Conservation (phyloP, 1,140 invertebrate species). For the Leptinotarsa lineolata region DNA sequence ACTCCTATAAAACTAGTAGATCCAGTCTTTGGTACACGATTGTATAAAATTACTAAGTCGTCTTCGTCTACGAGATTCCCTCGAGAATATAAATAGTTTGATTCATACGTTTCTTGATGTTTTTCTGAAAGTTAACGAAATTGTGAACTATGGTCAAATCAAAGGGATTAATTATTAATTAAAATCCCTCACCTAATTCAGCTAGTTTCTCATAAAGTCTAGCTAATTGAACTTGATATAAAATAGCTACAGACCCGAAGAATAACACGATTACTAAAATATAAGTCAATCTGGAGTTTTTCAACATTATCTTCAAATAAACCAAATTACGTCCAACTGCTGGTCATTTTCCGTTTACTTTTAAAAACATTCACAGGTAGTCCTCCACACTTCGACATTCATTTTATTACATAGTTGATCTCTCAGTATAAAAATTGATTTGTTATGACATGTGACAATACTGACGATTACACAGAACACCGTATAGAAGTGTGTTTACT, state of each 20-base stretch:
- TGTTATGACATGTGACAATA: too few relatives aligned
- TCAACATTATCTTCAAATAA: constrained; percentile 20
- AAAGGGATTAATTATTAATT: constrained; percentile 14
- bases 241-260: constrained; percentile 36
- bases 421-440: too few relatives aligned
- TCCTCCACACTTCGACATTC: too few relatives aligned
- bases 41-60: constrained; percentile 86
- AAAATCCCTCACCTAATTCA: constrained; percentile 39
- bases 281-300: constrained; percentile 20
- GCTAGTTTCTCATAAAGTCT: constrained; percentile 42
- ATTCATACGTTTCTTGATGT: constrained; percentile 28
- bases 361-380: too few relatives aligned
- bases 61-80: constrained; percentile 54
- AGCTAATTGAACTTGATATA: constrained; percentile 46
- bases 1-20: constrained; percentile 98
- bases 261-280: constrained; percentile 37
- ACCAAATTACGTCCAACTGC: background rate
- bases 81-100: constrained; percentile 18
- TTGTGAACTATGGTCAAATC: background rate
- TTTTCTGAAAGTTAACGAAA: constrained; percentile 29
- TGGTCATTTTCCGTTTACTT: too few relatives aligned
- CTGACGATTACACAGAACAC: too few relatives aligned
- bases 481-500: too few relatives aligned
- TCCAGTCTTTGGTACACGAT: constrained; percentile 97
- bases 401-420: too few relatives aligned